Conservation (phyloP, 2,797 vertebrate genomes). For the Buceros bicornis region DNA sequence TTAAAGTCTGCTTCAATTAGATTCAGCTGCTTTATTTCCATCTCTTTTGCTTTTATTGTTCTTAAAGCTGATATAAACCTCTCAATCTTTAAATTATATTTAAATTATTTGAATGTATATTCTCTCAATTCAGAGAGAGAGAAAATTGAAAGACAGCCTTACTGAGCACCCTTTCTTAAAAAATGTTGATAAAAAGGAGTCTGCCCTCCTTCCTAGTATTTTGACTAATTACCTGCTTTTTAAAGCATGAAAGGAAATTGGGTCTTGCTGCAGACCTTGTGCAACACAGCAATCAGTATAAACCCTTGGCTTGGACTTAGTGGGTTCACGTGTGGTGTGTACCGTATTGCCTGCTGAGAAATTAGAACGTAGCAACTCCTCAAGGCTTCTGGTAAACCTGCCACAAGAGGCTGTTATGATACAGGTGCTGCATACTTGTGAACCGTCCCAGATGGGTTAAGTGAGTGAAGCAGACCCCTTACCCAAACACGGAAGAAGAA, state of each 20-base stretch:
- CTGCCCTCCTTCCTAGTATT: neutral
- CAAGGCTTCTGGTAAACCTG: neutral
- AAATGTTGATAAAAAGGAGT: neutral
- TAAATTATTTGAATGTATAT: neutral
- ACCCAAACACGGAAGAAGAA: neutral
- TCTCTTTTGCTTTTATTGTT: neutral
- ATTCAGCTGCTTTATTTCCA: neutral
- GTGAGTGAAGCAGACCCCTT: neutral
- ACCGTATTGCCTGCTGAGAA: neutral
- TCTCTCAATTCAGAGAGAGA: neutral
- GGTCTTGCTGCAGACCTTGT: neutral
- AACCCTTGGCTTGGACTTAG: neutral
- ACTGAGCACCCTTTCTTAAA: neutral
- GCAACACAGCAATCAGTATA: neutral
- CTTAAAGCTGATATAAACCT: neutral
- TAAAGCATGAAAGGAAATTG: neutral
- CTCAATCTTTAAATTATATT: neutral
- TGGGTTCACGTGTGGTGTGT: neutral
- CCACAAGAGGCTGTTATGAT: rapidly evolving
- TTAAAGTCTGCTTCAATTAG: neutral
- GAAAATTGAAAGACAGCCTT: neutral
- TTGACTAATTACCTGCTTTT: neutral
- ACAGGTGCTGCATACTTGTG: neutral
- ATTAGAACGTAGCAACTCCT: neutral
- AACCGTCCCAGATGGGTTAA: neutral